These are phyloP conservation scores for Lasioglossum calceatum DNA, from an alignment of 2,888 invertebrate genomes.

Conservation along the genomic window DNA sequence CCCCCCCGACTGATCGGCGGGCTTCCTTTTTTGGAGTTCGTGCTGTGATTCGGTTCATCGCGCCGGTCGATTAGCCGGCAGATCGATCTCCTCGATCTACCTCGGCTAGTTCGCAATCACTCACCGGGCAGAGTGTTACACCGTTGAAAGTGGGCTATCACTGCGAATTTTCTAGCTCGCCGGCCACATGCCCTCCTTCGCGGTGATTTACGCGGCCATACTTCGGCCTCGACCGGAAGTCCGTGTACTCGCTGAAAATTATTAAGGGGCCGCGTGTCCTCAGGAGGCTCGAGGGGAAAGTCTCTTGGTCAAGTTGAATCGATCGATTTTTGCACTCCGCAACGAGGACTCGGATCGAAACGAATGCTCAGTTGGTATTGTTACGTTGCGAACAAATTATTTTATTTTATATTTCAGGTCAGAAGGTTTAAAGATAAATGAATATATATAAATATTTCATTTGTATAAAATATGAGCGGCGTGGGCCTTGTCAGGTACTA, in stretches of 20 bases:
- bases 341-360: not conserved
- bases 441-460: too few species aligned
- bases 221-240: not conserved
- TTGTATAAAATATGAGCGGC: too few species aligned
- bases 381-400: too few species aligned
- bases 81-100: constrained; percentile 63
- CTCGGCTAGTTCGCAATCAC: constrained; percentile 41
- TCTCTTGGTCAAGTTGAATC: not conserved
- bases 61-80: constrained; percentile 63
- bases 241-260: constrained; percentile 27
- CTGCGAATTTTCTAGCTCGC: constrained; percentile 51
- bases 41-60: constrained; percentile 63
- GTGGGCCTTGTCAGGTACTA: too few species aligned
- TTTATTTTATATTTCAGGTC: too few species aligned
- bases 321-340: not conserved
- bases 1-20: not conserved
- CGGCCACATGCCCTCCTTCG: constrained; percentile 18
- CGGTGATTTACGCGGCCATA: constrained; percentile 46
- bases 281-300: not conserved
- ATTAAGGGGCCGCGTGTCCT: constrained; percentile 15
- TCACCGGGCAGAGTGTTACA: constrained; percentile 32
- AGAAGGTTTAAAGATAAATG: too few species aligned
- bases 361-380: not conserved
- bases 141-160: constrained; percentile 49
- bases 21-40: constrained; percentile 26